These are phyloP conservation scores for Oceanodroma tethys DNA, from an alignment of 2,113 vertebrate genomes.

Conservation along the genomic window DNA sequence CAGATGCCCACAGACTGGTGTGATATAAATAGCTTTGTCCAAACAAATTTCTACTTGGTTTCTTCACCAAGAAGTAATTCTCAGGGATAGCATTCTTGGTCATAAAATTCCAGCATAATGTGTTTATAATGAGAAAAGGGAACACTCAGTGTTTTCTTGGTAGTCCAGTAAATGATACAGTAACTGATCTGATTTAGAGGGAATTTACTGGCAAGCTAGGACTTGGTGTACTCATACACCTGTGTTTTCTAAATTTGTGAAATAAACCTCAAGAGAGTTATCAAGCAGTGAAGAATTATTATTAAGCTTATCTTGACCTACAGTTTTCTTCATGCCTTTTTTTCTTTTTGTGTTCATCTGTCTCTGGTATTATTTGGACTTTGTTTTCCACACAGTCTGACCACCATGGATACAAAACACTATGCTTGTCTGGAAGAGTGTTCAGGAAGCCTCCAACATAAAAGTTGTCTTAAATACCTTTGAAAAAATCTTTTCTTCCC, in stretches of 20 bases:
- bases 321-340: not conserved
- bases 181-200: not conserved
- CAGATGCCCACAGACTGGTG: not conserved
- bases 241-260: not conserved
- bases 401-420: not conserved
- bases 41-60: not conserved
- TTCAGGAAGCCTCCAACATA: not conserved
- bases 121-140: not conserved
- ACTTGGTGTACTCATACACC: not conserved
- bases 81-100: not conserved
- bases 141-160: not conserved
- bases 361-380: not conserved
- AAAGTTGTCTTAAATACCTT: not conserved
- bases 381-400: not conserved
- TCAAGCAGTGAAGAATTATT: not conserved
- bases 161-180: not conserved
- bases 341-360: not conserved
- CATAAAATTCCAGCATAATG: not conserved
- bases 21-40: not conserved
- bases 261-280: not conserved
- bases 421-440: not conserved
- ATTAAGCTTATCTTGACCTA: not conserved
- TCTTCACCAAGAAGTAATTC: not conserved
- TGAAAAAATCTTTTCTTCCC: not conserved
- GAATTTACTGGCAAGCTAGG: not conserved